Evolutionary conservation across 2,888 invertebrate genomes (phyloP).

Genomic region (Augochlorella aurata): DNA sequence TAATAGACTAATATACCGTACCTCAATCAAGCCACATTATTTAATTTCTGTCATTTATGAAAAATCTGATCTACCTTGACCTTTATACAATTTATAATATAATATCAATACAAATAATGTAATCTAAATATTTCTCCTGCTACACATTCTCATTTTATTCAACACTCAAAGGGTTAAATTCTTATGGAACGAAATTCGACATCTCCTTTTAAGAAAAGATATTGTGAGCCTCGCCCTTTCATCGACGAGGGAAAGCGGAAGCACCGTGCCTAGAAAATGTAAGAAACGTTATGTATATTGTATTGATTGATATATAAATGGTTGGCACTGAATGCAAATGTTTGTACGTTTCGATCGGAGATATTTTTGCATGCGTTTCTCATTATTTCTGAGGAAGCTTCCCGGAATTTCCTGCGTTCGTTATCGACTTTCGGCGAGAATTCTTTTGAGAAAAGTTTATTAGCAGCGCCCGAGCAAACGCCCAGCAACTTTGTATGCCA

Average conservation of each 20-base stretch:
- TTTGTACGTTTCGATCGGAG: not conserved
- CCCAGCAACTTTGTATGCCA: constrained; percentile 31
- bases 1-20: no score
- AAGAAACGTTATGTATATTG: not conserved
- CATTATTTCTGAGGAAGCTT: constrained; percentile 14
- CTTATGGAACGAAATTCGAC: no score
- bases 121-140: no score
- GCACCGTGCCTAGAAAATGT: not conserved
- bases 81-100: no score
- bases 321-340: not conserved
- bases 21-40: no score
- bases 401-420: constrained; percentile 6
- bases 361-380: not conserved
- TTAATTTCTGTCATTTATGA: no score
- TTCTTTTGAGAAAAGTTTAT: constrained; percentile 45
- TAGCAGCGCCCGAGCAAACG: constrained; percentile 36
- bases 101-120: no score
- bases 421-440: constrained; percentile 35
- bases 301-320: not conserved
- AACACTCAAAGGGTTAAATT: no score
- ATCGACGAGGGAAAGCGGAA: not conserved
- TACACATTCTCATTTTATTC: no score
- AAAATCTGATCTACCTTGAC: no score
- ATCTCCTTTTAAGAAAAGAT: not conserved
- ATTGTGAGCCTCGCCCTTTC: not conserved